Conservation (phyloP, 2,797 vertebrate species). For the Macrochelys suwanniensis region DNA sequence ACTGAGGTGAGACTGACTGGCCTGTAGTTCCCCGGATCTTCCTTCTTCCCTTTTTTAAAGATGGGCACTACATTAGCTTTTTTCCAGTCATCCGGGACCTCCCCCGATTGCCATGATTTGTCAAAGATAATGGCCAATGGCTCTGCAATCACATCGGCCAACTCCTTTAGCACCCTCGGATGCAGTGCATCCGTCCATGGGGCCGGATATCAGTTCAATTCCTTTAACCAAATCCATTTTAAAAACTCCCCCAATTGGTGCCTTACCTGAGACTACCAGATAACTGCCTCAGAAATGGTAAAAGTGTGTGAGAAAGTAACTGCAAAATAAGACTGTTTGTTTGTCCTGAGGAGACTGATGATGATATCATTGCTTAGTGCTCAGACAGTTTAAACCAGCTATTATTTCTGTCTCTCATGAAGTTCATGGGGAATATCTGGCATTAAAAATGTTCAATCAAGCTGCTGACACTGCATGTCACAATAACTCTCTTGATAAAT, state of each 20-base stretch:
- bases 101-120: no score
- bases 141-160: no score
- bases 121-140: no score
- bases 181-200: no score
- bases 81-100: no score
- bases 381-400: slow-evolving; percentile 40
- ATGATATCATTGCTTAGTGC: background rate
- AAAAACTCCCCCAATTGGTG: slow-evolving; percentile 13
- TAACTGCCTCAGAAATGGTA: slow-evolving; percentile 8
- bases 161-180: no score
- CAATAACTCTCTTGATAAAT: slow-evolving; percentile 47
- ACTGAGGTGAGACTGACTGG: no score
- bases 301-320: slow-evolving; percentile 25
- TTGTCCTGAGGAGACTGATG: background rate
- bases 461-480: slow-evolving; percentile 21
- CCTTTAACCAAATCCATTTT: background rate
- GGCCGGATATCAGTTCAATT: background rate
- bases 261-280: slow-evolving; percentile 16
- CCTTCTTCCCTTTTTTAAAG: no score
- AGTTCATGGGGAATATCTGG: slow-evolving; percentile 36
- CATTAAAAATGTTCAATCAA: slow-evolving; percentile 30
- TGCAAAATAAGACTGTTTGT: background rate
- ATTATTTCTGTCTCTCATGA: background rate
- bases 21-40: no score
- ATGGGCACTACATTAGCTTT: no score